Percentiles rank a stretch among this genome's conserved stretches.
These are phyloP conservation scores for Andricus curvator DNA, from an alignment of 2,888 invertebrate genomes.

Conservation along the genomic window DNA sequence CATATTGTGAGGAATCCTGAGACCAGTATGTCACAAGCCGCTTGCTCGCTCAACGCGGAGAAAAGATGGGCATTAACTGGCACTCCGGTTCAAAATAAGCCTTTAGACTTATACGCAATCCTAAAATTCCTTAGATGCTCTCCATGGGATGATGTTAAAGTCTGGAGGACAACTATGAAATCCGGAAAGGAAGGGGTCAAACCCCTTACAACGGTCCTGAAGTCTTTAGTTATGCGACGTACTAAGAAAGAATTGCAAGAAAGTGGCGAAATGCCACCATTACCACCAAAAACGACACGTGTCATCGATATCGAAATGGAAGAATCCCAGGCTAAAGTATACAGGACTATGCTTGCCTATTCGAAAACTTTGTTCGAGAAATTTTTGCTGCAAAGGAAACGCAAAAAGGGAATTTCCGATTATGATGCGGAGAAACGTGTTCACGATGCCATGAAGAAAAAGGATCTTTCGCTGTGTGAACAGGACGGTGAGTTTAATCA, in stretches of 20 bases:
- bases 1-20: slow-evolving; percentile 44
- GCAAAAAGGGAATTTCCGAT: slow-evolving; percentile 58
- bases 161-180: slow-evolving; percentile 41
- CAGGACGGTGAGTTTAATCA: slow-evolving; percentile 7
- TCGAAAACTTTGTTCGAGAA: slow-evolving; percentile 40
- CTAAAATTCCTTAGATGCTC: slow-evolving; percentile 44
- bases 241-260: slow-evolving; percentile 45
- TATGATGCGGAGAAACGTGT: neutral
- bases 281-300: slow-evolving; percentile 38
- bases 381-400: slow-evolving; percentile 41
- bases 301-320: slow-evolving; percentile 27
- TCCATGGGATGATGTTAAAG: slow-evolving; percentile 42
- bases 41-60: slow-evolving; percentile 37
- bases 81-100: slow-evolving; percentile 48
- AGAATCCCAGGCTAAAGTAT: slow-evolving; percentile 34
- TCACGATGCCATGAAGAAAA: neutral
- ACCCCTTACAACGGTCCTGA: slow-evolving; percentile 36
- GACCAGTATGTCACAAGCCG: neutral
- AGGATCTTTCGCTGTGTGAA: slow-evolving; percentile 14
- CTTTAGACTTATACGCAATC: slow-evolving; percentile 42
- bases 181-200: slow-evolving; percentile 13
- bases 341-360: slow-evolving; percentile 45
- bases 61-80: slow-evolving; percentile 48
- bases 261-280: slow-evolving; percentile 21
- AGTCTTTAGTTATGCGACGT: slow-evolving; percentile 43